Base-by-base conservation (phyloP, 2,797 vertebrate species). In the Parambassis ranga region DNA sequence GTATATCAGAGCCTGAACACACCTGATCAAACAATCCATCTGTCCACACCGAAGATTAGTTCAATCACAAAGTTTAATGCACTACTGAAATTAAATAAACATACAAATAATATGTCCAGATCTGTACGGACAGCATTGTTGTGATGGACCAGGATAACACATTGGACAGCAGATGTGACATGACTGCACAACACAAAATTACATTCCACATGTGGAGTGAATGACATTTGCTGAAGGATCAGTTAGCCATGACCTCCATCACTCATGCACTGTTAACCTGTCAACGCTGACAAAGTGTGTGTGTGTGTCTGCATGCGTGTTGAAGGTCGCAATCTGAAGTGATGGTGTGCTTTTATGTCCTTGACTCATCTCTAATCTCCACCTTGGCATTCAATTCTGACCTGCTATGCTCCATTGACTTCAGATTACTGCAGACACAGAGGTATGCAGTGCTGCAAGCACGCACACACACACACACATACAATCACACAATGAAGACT, bases 311-410 rank as follows among this genome's bases (percentile, higher is more conserved):
- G 28, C 32, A 46, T 58, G 30, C 52, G 48, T 39, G 31, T 36
- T 71, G 63, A 82, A 81, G 77, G 78, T 84, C 71, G 79, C 39
- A 14, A 16, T 23, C 19, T 56, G 32, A 49, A 71, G 49, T 53
- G 37, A 66, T 46, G 64, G 42, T 22, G 13, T 10, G 32, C 10
- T 77, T 81, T 69, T 59, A 79, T 75, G 62, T 44, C 49, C 51
- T 62, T 63, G 47, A 44, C 50, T 62, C 36, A 50, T 60, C 71
- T 57, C 20, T 75, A 70, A 72, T 77, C 59, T 15, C 26, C 24
- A 51, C 58, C 44, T 56, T 84, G 81, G 46, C 85, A 85, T 86
- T 89, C 71, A 48, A 14, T 48, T 61, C 14, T 56, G 50, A 75
- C 33, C 58, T 69, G 61, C 38, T 23, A 71, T 14, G 57, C 59